Evolutionary conservation across 2,888 invertebrate species (phyloP).

Genomic region (Hymenopus coronatus): DNA sequence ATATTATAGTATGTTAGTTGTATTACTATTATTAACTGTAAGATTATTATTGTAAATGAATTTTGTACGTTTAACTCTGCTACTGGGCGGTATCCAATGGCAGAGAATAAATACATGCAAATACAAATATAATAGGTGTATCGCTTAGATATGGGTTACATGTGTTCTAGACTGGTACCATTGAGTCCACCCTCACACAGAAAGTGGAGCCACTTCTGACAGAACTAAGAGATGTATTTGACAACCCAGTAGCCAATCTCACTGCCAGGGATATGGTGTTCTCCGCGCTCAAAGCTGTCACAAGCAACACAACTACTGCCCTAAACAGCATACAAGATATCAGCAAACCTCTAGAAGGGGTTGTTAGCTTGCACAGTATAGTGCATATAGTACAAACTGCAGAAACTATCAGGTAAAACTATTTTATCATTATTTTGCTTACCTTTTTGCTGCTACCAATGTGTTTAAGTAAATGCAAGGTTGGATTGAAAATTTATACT

Average conservation of each 20-base stretch:
- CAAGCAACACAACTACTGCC: slow-evolving; percentile 72
- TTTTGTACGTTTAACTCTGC: too few relatives aligned
- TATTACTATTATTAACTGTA: too few relatives aligned
- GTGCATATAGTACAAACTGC: slow-evolving; percentile 41
- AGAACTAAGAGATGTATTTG: slow-evolving; percentile 71
- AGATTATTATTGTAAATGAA: too few relatives aligned
- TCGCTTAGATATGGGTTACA: slow-evolving; percentile 5
- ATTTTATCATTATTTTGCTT: not conserved
- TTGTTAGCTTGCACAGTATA: slow-evolving; percentile 58
- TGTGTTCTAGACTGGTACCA: slow-evolving; percentile 63
- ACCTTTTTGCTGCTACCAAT: too few relatives aligned
- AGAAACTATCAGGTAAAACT: slow-evolving; percentile 43
- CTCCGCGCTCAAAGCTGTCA: slow-evolving; percentile 64
- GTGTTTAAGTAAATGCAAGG: too few relatives aligned
- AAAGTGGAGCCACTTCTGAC: slow-evolving; percentile 68
- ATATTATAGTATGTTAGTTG: too few relatives aligned
- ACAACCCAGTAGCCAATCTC: slow-evolving; percentile 73
- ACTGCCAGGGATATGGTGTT: slow-evolving; percentile 71
- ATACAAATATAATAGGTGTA: too few relatives aligned
- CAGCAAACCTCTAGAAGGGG: slow-evolving; percentile 64
- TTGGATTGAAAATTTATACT: too few relatives aligned
- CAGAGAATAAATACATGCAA: too few relatives aligned
- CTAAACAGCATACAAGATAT: slow-evolving; percentile 75
- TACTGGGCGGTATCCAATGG: too few relatives aligned
- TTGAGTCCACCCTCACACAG: slow-evolving; percentile 70